These are phyloP conservation scores for Apostichopus leukothele DNA, from an alignment of 53 echinoderm and acorn worm species.

Conservation along the genomic window DNA sequence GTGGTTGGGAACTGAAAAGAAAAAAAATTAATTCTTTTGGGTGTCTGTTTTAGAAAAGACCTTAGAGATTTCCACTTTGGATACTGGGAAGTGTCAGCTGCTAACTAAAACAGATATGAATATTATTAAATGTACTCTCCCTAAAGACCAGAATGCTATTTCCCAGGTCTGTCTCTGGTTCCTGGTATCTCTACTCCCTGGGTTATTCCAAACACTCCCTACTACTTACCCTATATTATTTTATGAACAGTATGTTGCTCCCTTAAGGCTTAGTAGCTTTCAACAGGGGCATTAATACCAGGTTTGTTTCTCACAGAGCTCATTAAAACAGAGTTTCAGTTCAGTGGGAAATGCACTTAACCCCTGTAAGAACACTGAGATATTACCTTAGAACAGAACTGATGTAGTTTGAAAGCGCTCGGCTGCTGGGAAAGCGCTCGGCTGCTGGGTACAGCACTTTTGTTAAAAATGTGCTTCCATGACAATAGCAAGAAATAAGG, in stretches of 20 bases:
- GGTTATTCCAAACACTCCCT: not conserved
- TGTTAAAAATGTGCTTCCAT: too few species aligned
- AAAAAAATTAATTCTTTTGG: too few species aligned
- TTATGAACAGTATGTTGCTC: not conserved
- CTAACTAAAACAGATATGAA: not conserved
- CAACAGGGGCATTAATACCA: conserved; percentile 11
- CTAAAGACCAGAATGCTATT: not conserved
- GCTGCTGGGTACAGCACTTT: too few species aligned
- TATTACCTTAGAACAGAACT: too few species aligned
- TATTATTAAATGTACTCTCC: not conserved
- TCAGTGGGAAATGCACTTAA: not conserved
- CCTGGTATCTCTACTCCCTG: not conserved
- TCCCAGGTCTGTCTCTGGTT: not conserved
- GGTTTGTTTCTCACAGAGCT: not conserved
- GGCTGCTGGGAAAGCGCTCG: too few species aligned
- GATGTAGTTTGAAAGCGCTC: too few species aligned
- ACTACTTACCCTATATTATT: too few species aligned
- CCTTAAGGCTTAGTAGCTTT: not conserved
- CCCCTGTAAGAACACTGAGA: too few species aligned
- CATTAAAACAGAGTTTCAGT: not conserved
- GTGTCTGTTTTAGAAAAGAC: not conserved
- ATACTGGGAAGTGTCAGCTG: conserved; percentile 18
- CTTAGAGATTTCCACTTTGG: conserved; percentile 18
- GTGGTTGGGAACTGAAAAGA: too few species aligned
- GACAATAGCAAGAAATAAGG: too few species aligned